These are phyloP conservation scores for Boleophthalmus pectinirostris DNA, from an alignment of 2,113 vertebrate genomes.

Conservation along the genomic window DNA sequence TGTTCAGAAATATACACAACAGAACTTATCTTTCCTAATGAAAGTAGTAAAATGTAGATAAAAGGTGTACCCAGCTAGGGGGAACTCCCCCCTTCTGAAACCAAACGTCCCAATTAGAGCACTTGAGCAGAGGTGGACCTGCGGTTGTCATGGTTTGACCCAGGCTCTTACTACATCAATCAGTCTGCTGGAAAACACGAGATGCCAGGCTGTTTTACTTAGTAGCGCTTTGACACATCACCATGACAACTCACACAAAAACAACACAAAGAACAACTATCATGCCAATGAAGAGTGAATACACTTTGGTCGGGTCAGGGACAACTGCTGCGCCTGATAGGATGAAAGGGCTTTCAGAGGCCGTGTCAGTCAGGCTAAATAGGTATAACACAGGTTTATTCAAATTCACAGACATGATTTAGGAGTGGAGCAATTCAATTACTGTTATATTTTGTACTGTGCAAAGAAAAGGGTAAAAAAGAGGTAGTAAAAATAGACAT, in stretches of 20 bases:
- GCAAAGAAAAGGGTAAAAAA: background rate
- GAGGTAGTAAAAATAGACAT: background rate
- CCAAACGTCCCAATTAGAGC: conserved; percentile 55
- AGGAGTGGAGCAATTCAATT: background rate
- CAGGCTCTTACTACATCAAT: conserved; percentile 39
- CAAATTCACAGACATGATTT: background rate
- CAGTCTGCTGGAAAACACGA: conserved; percentile 44
- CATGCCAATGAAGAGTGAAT: conserved; percentile 50
- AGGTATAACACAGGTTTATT: conserved; percentile 20
- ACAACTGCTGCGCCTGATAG: conserved; percentile 33
- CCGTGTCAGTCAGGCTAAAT: conserved; percentile 15
- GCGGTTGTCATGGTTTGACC: conserved; percentile 64
- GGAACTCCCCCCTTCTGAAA: conserved; percentile 29
- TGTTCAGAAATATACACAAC: too few species aligned
- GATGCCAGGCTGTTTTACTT: conserved; percentile 47
- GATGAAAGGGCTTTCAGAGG: conserved; percentile 34
- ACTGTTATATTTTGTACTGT: background rate
- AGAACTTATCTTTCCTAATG: background rate
- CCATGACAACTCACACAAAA: conserved; percentile 74
- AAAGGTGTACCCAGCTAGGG: background rate
- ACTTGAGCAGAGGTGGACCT: conserved; percentile 43
- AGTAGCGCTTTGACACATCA: conserved; percentile 44
- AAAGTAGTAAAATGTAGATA: background rate
- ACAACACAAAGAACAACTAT: conserved; percentile 58
- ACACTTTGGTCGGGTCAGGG: conserved; percentile 48